Percentiles rank a stretch among this genome's conserved stretches.
These are phyloP conservation scores for Clarias batrachus DNA, from an alignment of 2,113 vertebrate species.

Conservation along the genomic window DNA sequence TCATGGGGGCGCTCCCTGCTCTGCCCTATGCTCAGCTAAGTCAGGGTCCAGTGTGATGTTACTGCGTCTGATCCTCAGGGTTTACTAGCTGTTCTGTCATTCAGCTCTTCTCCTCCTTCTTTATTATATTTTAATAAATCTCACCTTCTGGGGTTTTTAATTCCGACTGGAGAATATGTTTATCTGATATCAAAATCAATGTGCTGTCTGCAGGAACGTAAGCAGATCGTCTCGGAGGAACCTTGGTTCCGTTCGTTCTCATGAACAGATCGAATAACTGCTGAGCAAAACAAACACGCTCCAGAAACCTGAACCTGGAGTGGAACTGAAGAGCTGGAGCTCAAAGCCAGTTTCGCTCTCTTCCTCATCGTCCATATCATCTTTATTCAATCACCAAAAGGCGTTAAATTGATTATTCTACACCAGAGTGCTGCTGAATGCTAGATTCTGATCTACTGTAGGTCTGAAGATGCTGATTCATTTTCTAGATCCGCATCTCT, in stretches of 20 bases:
- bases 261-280: slow-evolving; percentile 33
- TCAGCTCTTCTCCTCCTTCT: slow-evolving; percentile 10
- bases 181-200: slow-evolving; percentile 27
- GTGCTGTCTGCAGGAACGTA: slow-evolving; percentile 6
- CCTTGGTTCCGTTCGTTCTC: not conserved
- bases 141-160: slow-evolving; percentile 8
- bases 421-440: not conserved
- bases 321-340: not conserved
- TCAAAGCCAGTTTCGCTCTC: not conserved
- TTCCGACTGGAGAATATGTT: not conserved
- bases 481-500: not conserved
- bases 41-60: not conserved
- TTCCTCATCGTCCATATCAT: not conserved
- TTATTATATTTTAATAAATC: not conserved
- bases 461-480: not conserved
- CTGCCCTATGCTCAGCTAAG: not conserved
- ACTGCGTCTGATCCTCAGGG: not conserved
- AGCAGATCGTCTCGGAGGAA: slow-evolving; percentile 21
- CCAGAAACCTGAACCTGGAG: not conserved
- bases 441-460: not conserved
- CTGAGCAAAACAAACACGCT: slow-evolving; percentile 23
- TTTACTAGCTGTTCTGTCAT: not conserved
- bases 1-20: not conserved
- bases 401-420: not conserved
- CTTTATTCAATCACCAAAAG: not conserved